Evolutionary conservation across 2,797 vertebrate species (phyloP), one percentile per base, ranked within the genome.

Genomic region (Silurus aristotelis): DNA sequence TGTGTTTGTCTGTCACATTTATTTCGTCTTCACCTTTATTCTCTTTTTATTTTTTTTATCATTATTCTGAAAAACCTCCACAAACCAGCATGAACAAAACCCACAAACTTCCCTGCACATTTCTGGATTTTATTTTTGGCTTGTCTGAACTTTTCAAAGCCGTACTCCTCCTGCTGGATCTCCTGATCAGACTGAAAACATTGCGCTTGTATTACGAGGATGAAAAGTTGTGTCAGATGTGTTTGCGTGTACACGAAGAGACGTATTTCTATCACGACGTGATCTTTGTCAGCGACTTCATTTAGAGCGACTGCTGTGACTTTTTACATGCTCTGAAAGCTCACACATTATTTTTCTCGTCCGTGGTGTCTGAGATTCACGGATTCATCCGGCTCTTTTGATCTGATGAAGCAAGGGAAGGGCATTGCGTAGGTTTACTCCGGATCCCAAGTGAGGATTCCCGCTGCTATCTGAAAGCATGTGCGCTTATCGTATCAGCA

Each of bases 341-440:
- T 76, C 61, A 66, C 17, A 25, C 31, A 64, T 73, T 76, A 83
- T 85, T 88, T 87, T 81, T 58, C 67, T 7, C 75, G 56, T 84
- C 27, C 31, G 48, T 68, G 58, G 38, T 38, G 38, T 52, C 73
- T 71, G 43, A 85, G 31, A 76, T 84, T 77, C 68, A 80, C 66
- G 56, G 81, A 87, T 89, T 89, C 87, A 84, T 89, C 83, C 70
- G 25, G n/a, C 55, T 80, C 84, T 87, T 87, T 90, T 88, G 90
- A 91, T 91, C 85, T 88, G 5, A 63, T 68, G 89, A 84, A 89
- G 81, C 70, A 56, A 81, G 80, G 71, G 78, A 82, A 88, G 82
- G 71, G 77, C 78, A 38, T 22, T 3, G 5, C 13, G 55, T 17
- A 38, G 1, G 52, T 31, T 31, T 9, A 0, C 73, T 58, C 73